Evolutionary conservation across 1,140 invertebrate species (phyloP).

Genomic region (Epicauta chinensis): DNA sequence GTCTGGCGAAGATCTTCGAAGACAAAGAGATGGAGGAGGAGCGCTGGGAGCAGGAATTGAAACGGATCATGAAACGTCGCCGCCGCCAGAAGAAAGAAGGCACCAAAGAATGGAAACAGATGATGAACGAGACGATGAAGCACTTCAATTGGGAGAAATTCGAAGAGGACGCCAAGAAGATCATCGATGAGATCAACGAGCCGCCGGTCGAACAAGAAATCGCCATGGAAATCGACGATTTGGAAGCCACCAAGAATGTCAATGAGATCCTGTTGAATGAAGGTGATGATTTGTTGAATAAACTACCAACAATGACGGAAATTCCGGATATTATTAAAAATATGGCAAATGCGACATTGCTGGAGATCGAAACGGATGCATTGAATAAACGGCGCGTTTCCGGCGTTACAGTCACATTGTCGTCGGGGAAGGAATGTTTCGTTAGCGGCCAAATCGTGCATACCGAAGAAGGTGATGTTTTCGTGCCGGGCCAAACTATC

Average conservation of each 20-base stretch:
- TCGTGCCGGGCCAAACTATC: slow-evolving; percentile 68
- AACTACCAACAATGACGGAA: slow-evolving; percentile 56
- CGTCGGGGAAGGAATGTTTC: slow-evolving; percentile 50
- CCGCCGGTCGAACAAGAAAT: slow-evolving; percentile 34
- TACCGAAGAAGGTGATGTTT: slow-evolving; percentile 59
- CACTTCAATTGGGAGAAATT: slow-evolving; percentile 58
- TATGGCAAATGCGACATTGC: slow-evolving; percentile 53
- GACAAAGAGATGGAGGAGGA: slow-evolving; percentile 61
- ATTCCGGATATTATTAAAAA: slow-evolving; percentile 57
- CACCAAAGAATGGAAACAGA: slow-evolving; percentile 50
- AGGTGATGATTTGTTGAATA: slow-evolving; percentile 46
- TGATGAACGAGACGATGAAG: slow-evolving; percentile 52
- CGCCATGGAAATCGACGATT: slow-evolving; percentile 46
- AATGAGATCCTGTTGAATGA: slow-evolving; percentile 46
- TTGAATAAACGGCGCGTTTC: slow-evolving; percentile 41
- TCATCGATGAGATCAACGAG: slow-evolving; percentile 45
- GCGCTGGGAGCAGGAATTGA: slow-evolving; percentile 48
- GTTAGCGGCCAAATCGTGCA: slow-evolving; percentile 63
- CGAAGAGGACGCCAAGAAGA: slow-evolving; percentile 48
- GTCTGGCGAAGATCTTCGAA: slow-evolving; percentile 68
- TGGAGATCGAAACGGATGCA: slow-evolving; percentile 50
- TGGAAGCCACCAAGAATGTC: slow-evolving; percentile 52
- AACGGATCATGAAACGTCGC: slow-evolving; percentile 35
- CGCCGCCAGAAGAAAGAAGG: slow-evolving; percentile 43
- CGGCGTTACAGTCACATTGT: slow-evolving; percentile 37